A percentile compares a stretch with the other conserved stretches of the same genome.
These are phyloP conservation scores for Camarhynchus parvulus DNA, from an alignment of 2,113 vertebrate species.

Conservation along the genomic window DNA sequence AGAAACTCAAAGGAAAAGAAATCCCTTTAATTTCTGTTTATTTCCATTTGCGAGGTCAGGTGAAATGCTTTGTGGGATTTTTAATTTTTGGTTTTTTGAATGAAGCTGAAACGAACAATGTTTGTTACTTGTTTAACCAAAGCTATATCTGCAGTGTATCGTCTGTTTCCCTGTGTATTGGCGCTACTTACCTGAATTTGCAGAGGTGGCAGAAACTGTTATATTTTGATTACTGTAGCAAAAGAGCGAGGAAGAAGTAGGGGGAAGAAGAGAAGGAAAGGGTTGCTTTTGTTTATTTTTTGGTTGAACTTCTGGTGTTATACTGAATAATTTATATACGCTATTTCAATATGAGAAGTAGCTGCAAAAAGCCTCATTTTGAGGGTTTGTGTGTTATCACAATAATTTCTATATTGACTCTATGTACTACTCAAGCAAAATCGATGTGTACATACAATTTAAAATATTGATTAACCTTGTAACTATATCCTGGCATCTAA, in stretches of 20 bases:
- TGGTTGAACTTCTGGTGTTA: neutral
- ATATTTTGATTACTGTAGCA: neutral
- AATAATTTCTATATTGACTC: slow-evolving; percentile 19
- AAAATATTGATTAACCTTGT: slow-evolving; percentile 48
- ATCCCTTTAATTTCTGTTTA: neutral
- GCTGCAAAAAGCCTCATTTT: neutral
- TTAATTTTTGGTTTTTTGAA: neutral
- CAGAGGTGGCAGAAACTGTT: neutral
- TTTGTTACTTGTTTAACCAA: neutral
- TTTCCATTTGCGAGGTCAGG: neutral
- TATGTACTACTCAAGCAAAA: slow-evolving; percentile 8
- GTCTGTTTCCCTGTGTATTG: neutral
- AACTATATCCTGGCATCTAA: slow-evolving; percentile 35
- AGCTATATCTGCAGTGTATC: neutral
- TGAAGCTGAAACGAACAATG: neutral
- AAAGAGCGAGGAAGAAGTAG: neutral
- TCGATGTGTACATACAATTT: neutral
- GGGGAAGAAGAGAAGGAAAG: neutral
- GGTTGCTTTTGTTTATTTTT: neutral
- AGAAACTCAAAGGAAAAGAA: neutral
- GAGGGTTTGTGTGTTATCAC: neutral
- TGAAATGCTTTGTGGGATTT: neutral
- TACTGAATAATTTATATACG: neutral
- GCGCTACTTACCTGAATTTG: neutral
- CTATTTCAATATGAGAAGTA: neutral